Base-by-base conservation (phyloP, 2,113 vertebrate species). In the Ceyx melanurus region DNA sequence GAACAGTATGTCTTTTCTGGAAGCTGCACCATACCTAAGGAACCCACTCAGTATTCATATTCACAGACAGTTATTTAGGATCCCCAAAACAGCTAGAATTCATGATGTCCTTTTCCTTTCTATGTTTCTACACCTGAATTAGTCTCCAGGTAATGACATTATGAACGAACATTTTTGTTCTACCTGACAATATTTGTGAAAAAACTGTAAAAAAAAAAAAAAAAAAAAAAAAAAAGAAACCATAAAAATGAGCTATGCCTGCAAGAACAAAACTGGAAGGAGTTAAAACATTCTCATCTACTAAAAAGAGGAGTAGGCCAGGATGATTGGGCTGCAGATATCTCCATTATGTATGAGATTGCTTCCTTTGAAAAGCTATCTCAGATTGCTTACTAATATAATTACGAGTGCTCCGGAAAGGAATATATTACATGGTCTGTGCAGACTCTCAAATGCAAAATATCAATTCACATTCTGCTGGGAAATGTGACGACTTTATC, bases 401-500 rank as follows among this genome's bases (percentile, higher is more conserved):
- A 72, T 33, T 40, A 58, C 15, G 26, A 76, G 18, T 33, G 80
- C 93, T 93, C 50, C 77, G 48, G 18, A 70, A 80, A 76, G 29
- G 42, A 82, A 28, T 75, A n/a, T 71, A n/a, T 71, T 65, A 75
- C 1, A 2, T 51, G 40, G 67, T 71, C 82, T 82, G 25, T 72
- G 53, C n/a, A 86, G 72, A 35, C 12, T 66, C 28, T 60, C 4
- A 2, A 89, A 89, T 51, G 20, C 6, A 43, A 72, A 68, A 80
- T 42, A 94, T 94, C 29, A 92, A 87, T 82, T 66, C 35, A 83
- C 4, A 31, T 93, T 82, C 68, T 86, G 46, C 45, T 72, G 48
- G 58, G 51, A 86, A 87, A 57, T 2, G 2, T 22, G 60, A 82
- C 0, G 13, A 25, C 12, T 74, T 93, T 75, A 77, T 89, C 40